These are phyloP conservation scores for Dendropsophus ebraccatus DNA, from an alignment of 2,113 vertebrate species.

Conservation along the genomic window DNA sequence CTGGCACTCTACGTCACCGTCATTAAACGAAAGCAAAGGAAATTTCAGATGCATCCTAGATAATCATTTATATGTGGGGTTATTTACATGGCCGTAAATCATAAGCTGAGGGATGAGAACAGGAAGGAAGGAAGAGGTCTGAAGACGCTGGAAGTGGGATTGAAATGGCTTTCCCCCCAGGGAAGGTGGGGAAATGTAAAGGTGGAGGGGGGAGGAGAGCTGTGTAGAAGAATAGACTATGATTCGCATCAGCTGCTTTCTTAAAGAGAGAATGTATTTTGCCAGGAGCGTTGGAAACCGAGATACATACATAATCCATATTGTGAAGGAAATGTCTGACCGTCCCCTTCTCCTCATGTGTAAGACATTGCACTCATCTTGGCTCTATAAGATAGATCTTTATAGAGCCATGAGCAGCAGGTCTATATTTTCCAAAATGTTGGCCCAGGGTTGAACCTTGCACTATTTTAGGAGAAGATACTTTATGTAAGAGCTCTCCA, in stretches of 20 bases:
- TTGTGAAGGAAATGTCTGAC: not conserved
- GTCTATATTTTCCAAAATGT: not conserved
- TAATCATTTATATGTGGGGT: not conserved
- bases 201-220: slow-evolving; percentile 21
- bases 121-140: slow-evolving; percentile 54
- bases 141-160: slow-evolving; percentile 45
- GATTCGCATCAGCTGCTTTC: slow-evolving; percentile 35
- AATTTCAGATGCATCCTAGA: not conserved
- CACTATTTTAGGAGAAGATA: too few species aligned
- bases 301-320: not conserved
- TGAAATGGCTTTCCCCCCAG: slow-evolving; percentile 41
- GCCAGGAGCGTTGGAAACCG: not conserved
- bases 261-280: not conserved
- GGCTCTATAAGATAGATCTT: not conserved
- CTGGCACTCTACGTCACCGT: not conserved
- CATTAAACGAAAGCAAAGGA: not conserved
- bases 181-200: slow-evolving; percentile 45
- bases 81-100: slow-evolving; percentile 11
- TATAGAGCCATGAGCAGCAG: not conserved
- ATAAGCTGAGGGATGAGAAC: slow-evolving; percentile 3
- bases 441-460: not conserved
- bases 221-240: slow-evolving; percentile 19
- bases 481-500: not conserved
- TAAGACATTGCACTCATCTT: not conserved
- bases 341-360: not conserved